Base-by-base conservation (phyloP, 2,797 vertebrate genomes). In the Sphenopsis melanotis region DNA sequence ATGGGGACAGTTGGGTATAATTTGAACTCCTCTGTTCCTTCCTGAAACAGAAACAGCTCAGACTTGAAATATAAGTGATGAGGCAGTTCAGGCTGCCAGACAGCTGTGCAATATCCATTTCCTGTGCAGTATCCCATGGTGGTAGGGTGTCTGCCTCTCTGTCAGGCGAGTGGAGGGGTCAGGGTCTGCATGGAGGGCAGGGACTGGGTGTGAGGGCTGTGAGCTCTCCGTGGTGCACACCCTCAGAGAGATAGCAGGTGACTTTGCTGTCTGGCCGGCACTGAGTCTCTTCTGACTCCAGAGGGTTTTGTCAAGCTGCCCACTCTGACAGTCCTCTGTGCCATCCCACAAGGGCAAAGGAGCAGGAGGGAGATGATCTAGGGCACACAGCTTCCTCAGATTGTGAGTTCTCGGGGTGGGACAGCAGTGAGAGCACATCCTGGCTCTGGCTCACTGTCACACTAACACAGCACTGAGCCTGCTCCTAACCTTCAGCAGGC, bases 111-210 rank as follows among this genome's bases (percentile, higher is more conserved):
- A 59, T 37, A 16, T 34, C 29, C 11, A 4, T 44, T 60, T 90
- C 42, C 83, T 90, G 30, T 42, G 63, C 39, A 57, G 8, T 29
- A 16, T 42, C n/a, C 42, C 30, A 22, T 7, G 13, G 37, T 8
- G 1, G 37, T 0, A 6, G 37, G 53, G 22, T 37, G 41, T 27
- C 44, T 77, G 44, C 56, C 39, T 34, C 11, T 52, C 36, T 71
- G 37, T 20, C 61, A 46, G 34, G 20, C 0, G 0, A 70, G 20
- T 1, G 1, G 26, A 32, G 42, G 20, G 70, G 60, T 46, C 6
- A 11, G 34, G 36, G 24, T 26, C 47, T 74, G 42, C 8, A 3
- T 5, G 11, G 41, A 34, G 29, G 29, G 46, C 32, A 15, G 17
- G 44, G 36, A 36, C 76, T 15, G 55, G 4, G 6, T n/a, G 47